phyloP scores from a whole-genome alignment of 1,140 invertebrate genomes.

The Trichomalopsis sarcophagae region DNA sequence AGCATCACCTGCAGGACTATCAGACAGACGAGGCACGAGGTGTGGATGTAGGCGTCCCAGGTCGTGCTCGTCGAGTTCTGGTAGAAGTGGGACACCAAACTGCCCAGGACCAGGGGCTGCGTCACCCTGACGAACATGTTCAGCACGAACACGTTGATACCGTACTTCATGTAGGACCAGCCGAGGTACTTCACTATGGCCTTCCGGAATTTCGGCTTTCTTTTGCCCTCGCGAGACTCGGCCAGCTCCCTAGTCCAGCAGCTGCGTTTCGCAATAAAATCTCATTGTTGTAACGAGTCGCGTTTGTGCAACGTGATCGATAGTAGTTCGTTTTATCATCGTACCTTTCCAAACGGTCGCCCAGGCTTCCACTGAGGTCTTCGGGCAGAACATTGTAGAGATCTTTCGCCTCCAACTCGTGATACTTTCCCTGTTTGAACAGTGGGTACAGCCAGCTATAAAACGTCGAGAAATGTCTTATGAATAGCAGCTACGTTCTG shows the following conservation, averaged over 20 bases:
- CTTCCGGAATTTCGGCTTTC: neutral
- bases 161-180: neutral
- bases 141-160: neutral
- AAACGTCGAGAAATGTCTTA: neutral
- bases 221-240: neutral
- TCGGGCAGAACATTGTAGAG: constrained; percentile 5
- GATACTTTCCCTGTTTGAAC: neutral
- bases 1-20: neutral
- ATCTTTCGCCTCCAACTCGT: neutral
- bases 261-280: neutral
- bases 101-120: neutral
- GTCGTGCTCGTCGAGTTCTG: neutral
- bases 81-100: neutral
- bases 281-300: too few relatives aligned
- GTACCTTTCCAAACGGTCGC: neutral
- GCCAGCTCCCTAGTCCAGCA: neutral
- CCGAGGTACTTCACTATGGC: neutral
- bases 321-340: too few relatives aligned
- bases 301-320: too few relatives aligned
- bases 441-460: neutral
- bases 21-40: neutral
- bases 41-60: neutral
- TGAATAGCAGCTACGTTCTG: too few relatives aligned
- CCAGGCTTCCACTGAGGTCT: neutral
- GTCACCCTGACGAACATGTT: constrained; percentile 1